A percentile compares a stretch with the other conserved stretches of the same genome.
phyloP scores from a whole-genome alignment of 1,140 invertebrate species.

The Liolophura sinensis region DNA sequence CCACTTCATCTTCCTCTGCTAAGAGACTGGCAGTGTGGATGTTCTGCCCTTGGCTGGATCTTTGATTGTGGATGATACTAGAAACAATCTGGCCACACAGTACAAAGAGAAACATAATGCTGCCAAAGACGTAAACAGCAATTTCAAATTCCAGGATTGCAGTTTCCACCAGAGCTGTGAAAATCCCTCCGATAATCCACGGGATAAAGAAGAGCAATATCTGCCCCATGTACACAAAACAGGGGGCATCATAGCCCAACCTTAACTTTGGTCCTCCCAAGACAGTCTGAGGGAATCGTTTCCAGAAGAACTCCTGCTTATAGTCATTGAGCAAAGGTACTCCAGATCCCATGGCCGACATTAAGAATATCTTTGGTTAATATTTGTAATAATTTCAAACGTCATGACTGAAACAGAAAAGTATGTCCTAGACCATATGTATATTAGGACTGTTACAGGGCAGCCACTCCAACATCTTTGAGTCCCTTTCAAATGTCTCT shows the following conservation, averaged over 20 bases:
- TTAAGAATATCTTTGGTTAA: no score
- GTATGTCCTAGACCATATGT: no score
- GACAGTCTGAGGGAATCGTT: constrained; percentile 58
- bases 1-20: constrained; percentile 53
- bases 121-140: constrained; percentile 42
- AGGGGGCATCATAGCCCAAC: constrained; percentile 46
- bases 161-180: constrained; percentile 48
- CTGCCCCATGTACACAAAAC: constrained; percentile 55
- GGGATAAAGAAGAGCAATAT: constrained; percentile 47
- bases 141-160: constrained; percentile 24
- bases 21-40: constrained; percentile 36
- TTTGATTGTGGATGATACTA: constrained; percentile 35
- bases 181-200: constrained; percentile 46
- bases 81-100: constrained; percentile 40
- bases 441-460: no score
- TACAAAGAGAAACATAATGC: constrained; percentile 43
- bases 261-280: constrained; percentile 56
- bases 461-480: no score
- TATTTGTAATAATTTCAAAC: no score
- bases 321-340: constrained; percentile 61
- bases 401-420: no score
- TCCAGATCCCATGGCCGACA: constrained; percentile 40
- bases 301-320: constrained; percentile 58
- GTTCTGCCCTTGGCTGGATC: constrained; percentile 19
- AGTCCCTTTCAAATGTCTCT: no score